Percentiles rank a stretch among this genome's conserved stretches.
Conservation (phyloP, 30 jellyfish, hydroid and myxozoan genomes). For the Aurelia sp. region DNA sequence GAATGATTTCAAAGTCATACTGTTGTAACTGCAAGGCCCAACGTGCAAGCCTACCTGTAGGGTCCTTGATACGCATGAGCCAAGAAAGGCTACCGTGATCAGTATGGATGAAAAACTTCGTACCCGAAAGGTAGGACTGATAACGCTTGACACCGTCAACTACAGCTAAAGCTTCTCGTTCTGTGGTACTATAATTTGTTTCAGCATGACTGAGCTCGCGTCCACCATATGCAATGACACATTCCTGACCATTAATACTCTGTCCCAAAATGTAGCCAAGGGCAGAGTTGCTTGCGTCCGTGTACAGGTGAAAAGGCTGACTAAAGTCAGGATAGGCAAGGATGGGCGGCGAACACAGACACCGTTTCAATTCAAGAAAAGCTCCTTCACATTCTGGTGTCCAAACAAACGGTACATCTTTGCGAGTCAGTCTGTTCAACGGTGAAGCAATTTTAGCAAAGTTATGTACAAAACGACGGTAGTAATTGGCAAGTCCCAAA, state of each 20-base stretch:
- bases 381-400: conserved; percentile 12
- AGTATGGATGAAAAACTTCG: background rate
- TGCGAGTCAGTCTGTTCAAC: too few species aligned
- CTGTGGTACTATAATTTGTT: conserved; percentile 48
- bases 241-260: conserved; percentile 10
- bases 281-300: conserved; percentile 67
- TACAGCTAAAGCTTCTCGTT: conserved; percentile 64
- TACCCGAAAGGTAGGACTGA: conserved; percentile 32
- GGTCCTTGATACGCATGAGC: conserved; percentile 48
- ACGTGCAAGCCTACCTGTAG: conserved; percentile 60
- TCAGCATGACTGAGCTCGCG: conserved; percentile 46
- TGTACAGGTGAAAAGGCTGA: conserved; percentile 36
- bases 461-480: conserved; percentile 44
- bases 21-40: conserved; percentile 64
- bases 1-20: conserved; percentile 54
- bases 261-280: conserved; percentile 58
- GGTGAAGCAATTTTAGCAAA: conserved; percentile 19
- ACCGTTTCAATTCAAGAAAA: conserved; percentile 11
- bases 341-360: conserved; percentile 51
- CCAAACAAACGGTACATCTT: too few species aligned
- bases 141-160: conserved; percentile 52
- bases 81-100: conserved; percentile 43
- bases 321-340: conserved; percentile 47
- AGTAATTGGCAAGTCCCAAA: conserved; percentile 27
- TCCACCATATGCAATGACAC: conserved; percentile 51